Base-by-base conservation (phyloP, 64 coral and sea anemone genomes). In the Montipora capricornis region DNA sequence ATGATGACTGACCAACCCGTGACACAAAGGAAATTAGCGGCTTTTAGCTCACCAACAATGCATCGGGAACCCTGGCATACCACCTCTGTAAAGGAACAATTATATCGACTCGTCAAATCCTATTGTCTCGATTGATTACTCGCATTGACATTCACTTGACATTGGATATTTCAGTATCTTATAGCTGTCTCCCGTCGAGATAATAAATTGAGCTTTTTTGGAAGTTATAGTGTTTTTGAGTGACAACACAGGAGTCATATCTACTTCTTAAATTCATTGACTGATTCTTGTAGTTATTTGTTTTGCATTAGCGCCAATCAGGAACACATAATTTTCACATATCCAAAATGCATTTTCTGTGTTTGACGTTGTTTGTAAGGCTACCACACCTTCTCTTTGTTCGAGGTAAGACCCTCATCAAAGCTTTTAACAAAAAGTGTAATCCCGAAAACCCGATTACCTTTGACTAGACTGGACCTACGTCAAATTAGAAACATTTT, bases 31-130 rank as follows among this genome's bases (percentile, higher is more conserved):
- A 51, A 69, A 73, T 85, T 85, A 85, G 45, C 61, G 60, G 44
- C 81, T 83, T 73, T 68, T 16, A 8, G 82, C 14, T 64, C 7
- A 85, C 44, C 82, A 85, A 85, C 82, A 85, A 85, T 85, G 82
- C 82, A 85, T 9, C 16, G 82, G 62, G 82, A 50, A 22, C 66
- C 82, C 44, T 24, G 4, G 82, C 16, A 50, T 2, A 85, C 45
- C 46, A 70, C 14, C 60, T 71, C 29, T 49, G 64, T 19, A 85
- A 70, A 71, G 82, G 70, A 85, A 85, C 66, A 71, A 59, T 85
- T 85, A 85, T 85, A 71, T 70, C 37, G 47, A 85, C 64, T 49
- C 26, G 45, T 85, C 82, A 48, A 70, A 26, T 69, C 26, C 14
- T 71, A 49, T 85, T 85, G 82, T 85, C 49, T 68, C 62, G 17